These are phyloP conservation scores for Spinibarbus caldwelli DNA, from an alignment of 2,797 vertebrate genomes.

Conservation along the genomic window DNA sequence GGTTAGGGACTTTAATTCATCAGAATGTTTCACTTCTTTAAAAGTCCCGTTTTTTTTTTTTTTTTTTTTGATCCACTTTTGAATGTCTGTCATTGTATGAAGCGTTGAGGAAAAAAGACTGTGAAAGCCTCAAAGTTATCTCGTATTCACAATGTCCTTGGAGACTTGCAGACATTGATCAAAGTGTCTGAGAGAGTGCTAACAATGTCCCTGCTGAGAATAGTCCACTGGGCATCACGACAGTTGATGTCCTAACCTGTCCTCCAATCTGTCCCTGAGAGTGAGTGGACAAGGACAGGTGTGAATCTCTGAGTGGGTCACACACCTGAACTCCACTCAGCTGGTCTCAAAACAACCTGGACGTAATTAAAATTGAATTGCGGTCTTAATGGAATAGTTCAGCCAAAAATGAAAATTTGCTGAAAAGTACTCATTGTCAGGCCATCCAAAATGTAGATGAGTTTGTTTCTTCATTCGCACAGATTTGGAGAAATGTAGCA, in stretches of 20 bases:
- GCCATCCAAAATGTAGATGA: too few species aligned
- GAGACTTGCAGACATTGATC: slow-evolving; percentile 34
- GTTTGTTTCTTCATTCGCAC: too few species aligned
- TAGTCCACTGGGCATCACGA: slow-evolving; percentile 25
- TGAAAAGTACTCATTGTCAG: too few species aligned
- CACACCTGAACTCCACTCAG: slow-evolving; percentile 36
- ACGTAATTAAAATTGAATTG: background rate
- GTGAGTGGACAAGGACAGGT: slow-evolving; percentile 46
- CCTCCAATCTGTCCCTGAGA: slow-evolving; percentile 16
- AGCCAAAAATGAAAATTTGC: too few species aligned
- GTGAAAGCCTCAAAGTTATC: slow-evolving; percentile 3
- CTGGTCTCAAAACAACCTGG: background rate
- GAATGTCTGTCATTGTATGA: background rate
- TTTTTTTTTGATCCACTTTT: slow-evolving; percentile 33
- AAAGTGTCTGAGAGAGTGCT: slow-evolving; percentile 56
- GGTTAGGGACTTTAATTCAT: background rate
- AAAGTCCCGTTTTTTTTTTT: slow-evolving; percentile 1
- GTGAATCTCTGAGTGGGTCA: slow-evolving; percentile 43
- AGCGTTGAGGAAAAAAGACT: background rate
- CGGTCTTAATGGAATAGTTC: too few species aligned
- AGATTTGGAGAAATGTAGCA: too few species aligned
- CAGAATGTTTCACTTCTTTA: slow-evolving; percentile 34
- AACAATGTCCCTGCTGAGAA: slow-evolving; percentile 65
- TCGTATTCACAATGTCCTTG: slow-evolving; percentile 17
- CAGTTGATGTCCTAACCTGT: slow-evolving; percentile 26